A percentile compares a stretch with the other conserved stretches of the same genome.
phyloP scores from a whole-genome alignment of 2,888 invertebrate species.

The Nomada ruficornis region DNA sequence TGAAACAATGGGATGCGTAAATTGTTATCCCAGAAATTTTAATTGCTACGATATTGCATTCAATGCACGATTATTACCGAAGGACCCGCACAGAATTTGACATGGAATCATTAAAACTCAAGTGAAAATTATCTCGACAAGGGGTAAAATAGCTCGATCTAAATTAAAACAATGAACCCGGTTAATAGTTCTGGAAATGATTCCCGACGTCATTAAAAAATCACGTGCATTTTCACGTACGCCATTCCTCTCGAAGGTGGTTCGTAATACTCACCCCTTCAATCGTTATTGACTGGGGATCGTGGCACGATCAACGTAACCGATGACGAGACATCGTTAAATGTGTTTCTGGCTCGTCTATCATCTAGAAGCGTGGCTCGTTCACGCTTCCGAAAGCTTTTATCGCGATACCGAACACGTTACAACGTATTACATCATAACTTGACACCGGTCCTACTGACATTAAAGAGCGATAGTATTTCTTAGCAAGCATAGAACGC shows the following conservation, averaged over 20 bases:
- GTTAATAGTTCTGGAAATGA: slow-evolving; percentile 27
- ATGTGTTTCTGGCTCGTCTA: slow-evolving; percentile 52
- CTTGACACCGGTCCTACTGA: slow-evolving; percentile 38
- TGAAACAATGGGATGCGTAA: no score
- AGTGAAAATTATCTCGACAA: neutral
- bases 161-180: slow-evolving; percentile 32
- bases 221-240: slow-evolving; percentile 20
- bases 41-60: neutral
- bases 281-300: slow-evolving; percentile 42
- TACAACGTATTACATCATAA: slow-evolving; percentile 58
- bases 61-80: neutral
- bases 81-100: neutral
- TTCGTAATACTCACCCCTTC: slow-evolving; percentile 25
- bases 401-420: slow-evolving; percentile 48
- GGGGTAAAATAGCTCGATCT: slow-evolving; percentile 6
- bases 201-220: slow-evolving; percentile 44
- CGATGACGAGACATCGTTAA: slow-evolving; percentile 47
- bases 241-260: neutral
- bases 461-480: slow-evolving; percentile 56
- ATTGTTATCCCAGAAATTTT: neutral
- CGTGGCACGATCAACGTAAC: slow-evolving; percentile 38
- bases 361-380: slow-evolving; percentile 44
- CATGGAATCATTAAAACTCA: slow-evolving; percentile 16
- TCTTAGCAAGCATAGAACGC: slow-evolving; percentile 11
- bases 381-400: slow-evolving; percentile 57